Evolutionary conservation across 2,797 vertebrate species (phyloP), one percentile per base, ranked within the genome.

Genomic region (Smutsia temminckii): DNA sequence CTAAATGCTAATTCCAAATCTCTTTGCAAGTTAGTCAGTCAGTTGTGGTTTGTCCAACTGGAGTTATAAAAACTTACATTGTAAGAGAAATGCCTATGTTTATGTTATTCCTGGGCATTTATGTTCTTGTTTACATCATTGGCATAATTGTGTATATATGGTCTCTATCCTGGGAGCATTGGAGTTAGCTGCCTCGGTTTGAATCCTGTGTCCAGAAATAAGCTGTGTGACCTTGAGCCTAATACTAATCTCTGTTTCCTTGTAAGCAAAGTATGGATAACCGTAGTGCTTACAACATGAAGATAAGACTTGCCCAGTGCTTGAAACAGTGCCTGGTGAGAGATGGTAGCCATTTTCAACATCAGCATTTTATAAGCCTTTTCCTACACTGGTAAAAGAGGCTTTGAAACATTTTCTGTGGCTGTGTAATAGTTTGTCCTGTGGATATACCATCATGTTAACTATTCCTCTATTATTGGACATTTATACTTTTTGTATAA

Each of bases 11-110:
- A 80, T 68, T 68, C 23, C 32, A 79, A 57, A 83, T 77, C 40
- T 64, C 71, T 74, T 71, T 63, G 51, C 32, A 80, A 87, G 59
- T 86, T 71, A 88, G 93, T 77, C 74, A 49, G 72, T 85, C 74
- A 49, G 72, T 85, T 29, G 40, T 40, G 40, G 75, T 91, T 57
- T 80, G 25, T 88, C 49, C 84, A 89, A 0, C 42, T 89, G 18
- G 51, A 74, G 49, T 93, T 89, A 63, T 49, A 49, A 89, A 93
- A 88, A 40, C 61, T 89, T 90, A 51, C 9, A 14, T n/a, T 74
- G 29, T 71, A 51, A 46, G 42, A 79, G 88, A 90, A 75, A 42
- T 64, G 61, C 21, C 18, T 72, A 3, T 68, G 37, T 79, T 94
- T 74, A 23, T 13, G 3, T 95, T 92, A 72, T 72, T 88, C 86